Conservation (phyloP, 2,797 vertebrate genomes). For the Notamacropus eugenii region DNA sequence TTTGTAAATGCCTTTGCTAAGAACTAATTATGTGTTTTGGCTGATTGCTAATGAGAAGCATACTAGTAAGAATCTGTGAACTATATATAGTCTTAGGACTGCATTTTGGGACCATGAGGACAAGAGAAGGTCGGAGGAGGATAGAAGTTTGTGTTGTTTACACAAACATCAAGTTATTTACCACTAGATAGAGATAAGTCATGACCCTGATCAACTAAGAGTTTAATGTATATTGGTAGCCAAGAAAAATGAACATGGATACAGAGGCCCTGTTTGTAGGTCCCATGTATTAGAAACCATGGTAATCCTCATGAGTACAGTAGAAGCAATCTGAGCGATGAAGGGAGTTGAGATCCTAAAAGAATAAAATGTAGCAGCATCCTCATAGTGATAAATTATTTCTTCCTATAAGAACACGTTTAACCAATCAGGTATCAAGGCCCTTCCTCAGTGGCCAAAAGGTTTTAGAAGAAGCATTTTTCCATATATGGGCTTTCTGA, state of each 20-base stretch:
- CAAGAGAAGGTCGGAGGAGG: background rate
- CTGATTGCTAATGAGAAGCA: background rate
- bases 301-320: background rate
- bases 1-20: background rate
- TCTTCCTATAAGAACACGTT: background rate
- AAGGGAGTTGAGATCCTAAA: background rate
- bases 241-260: background rate
- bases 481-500: background rate
- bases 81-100: background rate
- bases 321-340: background rate
- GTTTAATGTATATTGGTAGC: background rate
- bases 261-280: background rate
- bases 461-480: background rate
- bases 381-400: background rate
- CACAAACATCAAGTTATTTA: background rate
- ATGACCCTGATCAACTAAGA: background rate
- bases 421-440: background rate
- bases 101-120: background rate
- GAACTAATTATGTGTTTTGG: background rate
- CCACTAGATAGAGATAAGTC: background rate
- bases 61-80: background rate
- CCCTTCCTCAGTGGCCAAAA: background rate
- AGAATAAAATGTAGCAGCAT: background rate
- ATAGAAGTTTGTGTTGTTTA: background rate
- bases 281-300: background rate